Conservation (phyloP, 2,888 invertebrate genomes). For the Phymatocera aterrima region DNA sequence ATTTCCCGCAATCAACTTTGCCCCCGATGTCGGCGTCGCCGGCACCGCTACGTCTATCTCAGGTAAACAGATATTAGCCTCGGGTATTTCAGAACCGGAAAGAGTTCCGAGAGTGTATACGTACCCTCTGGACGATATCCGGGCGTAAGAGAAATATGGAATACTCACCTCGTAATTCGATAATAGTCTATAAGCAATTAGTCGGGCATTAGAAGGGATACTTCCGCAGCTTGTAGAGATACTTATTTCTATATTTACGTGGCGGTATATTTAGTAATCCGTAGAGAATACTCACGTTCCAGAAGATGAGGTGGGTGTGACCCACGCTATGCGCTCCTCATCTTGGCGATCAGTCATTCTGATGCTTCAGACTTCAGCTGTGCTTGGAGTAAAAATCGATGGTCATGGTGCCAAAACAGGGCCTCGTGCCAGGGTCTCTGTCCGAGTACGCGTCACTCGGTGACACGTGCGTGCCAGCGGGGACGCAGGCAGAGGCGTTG, state of each 20-base stretch:
- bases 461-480: constrained; percentile 41
- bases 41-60: background rate
- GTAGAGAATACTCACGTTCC: constrained; percentile 63
- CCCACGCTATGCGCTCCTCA: constrained; percentile 50
- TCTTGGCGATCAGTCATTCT: constrained; percentile 69
- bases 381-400: constrained; percentile 40
- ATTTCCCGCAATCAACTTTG: constrained; percentile 36
- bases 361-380: constrained; percentile 59
- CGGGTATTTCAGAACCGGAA: constrained; percentile 31
- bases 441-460: constrained; percentile 40
- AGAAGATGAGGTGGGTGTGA: constrained; percentile 71
- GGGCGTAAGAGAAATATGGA: constrained; percentile 39
- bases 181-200: constrained; percentile 19
- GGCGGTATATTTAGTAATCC: constrained; percentile 68
- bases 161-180: background rate
- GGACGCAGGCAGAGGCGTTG: constrained; percentile 34
- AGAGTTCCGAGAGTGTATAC: background rate
- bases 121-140: constrained; percentile 47
- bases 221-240: constrained; percentile 71
- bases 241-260: constrained; percentile 71
- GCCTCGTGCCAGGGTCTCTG: constrained; percentile 39
- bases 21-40: constrained; percentile 5
- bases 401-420: constrained; percentile 44
- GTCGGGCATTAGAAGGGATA: constrained; percentile 49
- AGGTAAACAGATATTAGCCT: constrained; percentile 21